Evolutionary conservation across 1,140 invertebrate species (phyloP), one percentile per base, ranked within the genome.

Genomic region (Conus betulinus): DNA sequence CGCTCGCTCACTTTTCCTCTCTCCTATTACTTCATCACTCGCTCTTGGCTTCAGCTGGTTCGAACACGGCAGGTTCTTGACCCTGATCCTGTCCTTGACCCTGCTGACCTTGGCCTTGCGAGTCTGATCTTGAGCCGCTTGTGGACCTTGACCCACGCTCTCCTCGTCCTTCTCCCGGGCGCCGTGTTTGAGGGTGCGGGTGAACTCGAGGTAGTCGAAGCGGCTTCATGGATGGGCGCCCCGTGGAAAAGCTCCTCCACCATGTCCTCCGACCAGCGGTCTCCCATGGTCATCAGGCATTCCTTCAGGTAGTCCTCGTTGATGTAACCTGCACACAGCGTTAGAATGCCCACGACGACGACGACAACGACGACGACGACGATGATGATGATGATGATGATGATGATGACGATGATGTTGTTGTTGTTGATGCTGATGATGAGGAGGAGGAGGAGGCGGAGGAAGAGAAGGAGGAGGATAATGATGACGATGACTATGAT

Each of bases 151-250:
- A 53, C 51, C 79, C 15, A 20, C 57, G 5, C n/a, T 90, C 17
- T 93, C 93, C 67, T 94, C 92, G 71, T 95, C 94, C 87, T 94
- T 93, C 57, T 95, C 94, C 84, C 91, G 91, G 25, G 93, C 89
- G 20, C 95, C 95, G 88, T 95, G 94, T 88, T 95, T 95, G 25
- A 95, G 91, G n/a, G 92, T 95, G 67, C 93, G 91, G n/a, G 99
- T 99, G 95, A 99, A 99, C 96, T 99, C 99, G 51, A 98, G 96
- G 95, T 99, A 99, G 95, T 99, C 98, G 93, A 99, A 99, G 93
- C 98, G 97, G 27, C 98, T 87, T 97, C 96, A 91, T 98, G 98
- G 91, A 99, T 99, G 3, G 99, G 99, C 27, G 99, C 99, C 94
- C 99, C 99, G 8, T 98, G 96, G 92, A 99, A 98, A 97, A 99